phyloP scores from a whole-genome alignment of 1,140 invertebrate species.

The Lysiphlebus fabarum region DNA sequence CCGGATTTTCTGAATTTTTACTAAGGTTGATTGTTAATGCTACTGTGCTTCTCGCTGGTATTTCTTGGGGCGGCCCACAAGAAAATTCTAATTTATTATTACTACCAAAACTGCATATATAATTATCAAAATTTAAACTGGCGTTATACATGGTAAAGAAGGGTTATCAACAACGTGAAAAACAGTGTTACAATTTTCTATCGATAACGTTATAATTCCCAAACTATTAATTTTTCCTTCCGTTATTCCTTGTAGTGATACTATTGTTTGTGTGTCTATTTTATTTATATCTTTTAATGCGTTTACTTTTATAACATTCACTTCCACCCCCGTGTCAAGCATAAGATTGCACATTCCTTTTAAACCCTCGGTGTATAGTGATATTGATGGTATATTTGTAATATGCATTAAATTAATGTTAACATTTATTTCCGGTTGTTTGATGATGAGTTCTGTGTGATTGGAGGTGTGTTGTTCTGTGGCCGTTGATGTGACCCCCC shows the following conservation, averaged over 20 bases:
- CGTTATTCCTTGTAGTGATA: not conserved
- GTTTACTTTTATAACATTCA: not conserved
- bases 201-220: not conserved
- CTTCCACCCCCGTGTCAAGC: conserved; percentile 1
- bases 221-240: not conserved
- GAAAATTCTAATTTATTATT: not conserved
- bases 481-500: too few relatives aligned
- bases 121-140: not conserved
- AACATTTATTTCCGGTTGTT: too few relatives aligned
- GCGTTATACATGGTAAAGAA: not conserved
- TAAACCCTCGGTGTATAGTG: too few relatives aligned
- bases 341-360: too few relatives aligned
- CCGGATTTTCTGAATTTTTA: not conserved
- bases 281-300: not conserved
- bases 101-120: not conserved
- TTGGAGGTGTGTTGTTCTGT: too few relatives aligned
- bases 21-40: conserved; percentile 4
- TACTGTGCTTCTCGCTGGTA: not conserved
- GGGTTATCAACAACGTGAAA: not conserved
- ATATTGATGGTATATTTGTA: too few relatives aligned
- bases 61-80: not conserved
- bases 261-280: not conserved
- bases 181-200: not conserved
- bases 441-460: too few relatives aligned
- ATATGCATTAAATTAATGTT: too few relatives aligned